Base-by-base conservation (phyloP, 2,888 invertebrate genomes). In the Cryptocephalus moraei region DNA sequence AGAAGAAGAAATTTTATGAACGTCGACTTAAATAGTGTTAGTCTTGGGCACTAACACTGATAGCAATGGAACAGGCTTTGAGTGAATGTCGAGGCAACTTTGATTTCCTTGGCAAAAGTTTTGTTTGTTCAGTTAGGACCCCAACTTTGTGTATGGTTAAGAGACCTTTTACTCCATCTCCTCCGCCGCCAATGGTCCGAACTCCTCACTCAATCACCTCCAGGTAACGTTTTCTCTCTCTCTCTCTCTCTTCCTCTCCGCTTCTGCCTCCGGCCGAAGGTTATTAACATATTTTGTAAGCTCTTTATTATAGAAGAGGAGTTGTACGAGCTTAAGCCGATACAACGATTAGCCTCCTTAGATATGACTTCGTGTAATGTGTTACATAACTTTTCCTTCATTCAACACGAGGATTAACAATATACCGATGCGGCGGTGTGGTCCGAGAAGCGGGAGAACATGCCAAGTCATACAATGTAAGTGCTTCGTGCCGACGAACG, bases 251-350 rank as follows among this genome's bases (percentile, higher is more conserved):
- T 6, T 22, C 22, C 22, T 22, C 22, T 22, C 22, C 6, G 3
- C 22, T 6, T 6, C 22, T 6, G 22, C 22, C 6, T 22, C 22
- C 22, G 6, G 2, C 22, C 22, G 12, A 36, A 53, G 58, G 59
- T 59, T 60, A 62, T 61, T 62, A 62, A 61, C 62, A 62, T 62
- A 62, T 61, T 62, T 62, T 61, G 55, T 62, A 56, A 59, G 56
- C 58, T 62, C 61, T 62, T 62, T 60, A 62, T 62, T 62, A 59
- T 56, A 31, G 13, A 22, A 44, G 54, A 47, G 54, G 56, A 54
- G 56, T 56, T 36, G 56, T 57, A 34, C 11, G 11, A 32, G 57
- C 56, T 55, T 48, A 49, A 51, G 54, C 56, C 49, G 41, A 32
- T 49, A 11, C 10, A 50, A 54, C 43, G 54, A 53, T 57, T 57